Evolutionary conservation across 2,888 invertebrate species (phyloP).

Genomic region (Heliconius aoede): DNA sequence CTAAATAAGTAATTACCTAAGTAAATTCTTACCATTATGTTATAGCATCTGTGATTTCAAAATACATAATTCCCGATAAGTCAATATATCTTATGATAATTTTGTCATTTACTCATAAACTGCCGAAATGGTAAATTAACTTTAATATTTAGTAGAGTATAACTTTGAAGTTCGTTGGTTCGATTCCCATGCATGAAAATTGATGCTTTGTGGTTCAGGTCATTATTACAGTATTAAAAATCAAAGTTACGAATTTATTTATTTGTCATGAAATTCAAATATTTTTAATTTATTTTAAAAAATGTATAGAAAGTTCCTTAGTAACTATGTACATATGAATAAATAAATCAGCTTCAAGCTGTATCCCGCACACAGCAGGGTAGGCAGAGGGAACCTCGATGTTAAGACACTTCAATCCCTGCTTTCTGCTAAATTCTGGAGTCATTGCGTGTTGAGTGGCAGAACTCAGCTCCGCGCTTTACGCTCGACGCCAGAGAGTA

Average conservation of each 20-base stretch:
- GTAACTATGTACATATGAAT: background rate
- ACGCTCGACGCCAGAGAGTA: too few relatives aligned
- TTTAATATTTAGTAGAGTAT: background rate
- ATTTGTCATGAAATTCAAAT: background rate
- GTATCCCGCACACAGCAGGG: too few relatives aligned
- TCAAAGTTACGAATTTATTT: background rate
- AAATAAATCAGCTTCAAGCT: too few relatives aligned
- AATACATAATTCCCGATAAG: background rate
- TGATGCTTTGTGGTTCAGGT: background rate
- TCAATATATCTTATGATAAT: background rate
- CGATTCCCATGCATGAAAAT: background rate
- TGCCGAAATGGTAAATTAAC: constrained; percentile 11
- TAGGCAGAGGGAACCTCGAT: too few relatives aligned
- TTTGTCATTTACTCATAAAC: background rate
- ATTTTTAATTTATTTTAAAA: background rate
- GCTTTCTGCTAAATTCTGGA: too few relatives aligned
- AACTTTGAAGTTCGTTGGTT: background rate
- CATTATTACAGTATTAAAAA: background rate
- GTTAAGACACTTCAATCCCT: too few relatives aligned
- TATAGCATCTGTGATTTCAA: background rate
- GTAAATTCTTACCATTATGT: background rate
- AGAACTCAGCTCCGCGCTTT: too few relatives aligned
- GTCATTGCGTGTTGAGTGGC: too few relatives aligned
- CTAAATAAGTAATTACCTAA: too few relatives aligned
- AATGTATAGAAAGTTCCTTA: background rate